Base-by-base conservation (phyloP, 2,797 vertebrate species). In the Hybognathus amarus region DNA sequence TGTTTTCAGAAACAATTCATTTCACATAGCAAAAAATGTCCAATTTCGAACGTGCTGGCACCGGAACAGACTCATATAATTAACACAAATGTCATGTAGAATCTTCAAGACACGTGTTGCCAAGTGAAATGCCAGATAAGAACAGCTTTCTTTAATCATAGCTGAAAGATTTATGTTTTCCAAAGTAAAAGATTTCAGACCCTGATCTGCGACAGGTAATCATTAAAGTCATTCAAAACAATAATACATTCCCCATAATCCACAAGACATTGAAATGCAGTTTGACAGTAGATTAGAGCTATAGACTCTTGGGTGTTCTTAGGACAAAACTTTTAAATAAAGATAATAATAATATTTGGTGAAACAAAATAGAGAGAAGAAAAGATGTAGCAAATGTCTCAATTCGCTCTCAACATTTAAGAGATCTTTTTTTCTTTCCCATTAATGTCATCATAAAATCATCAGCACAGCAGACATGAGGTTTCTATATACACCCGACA, bases 101-200 rank as follows among this genome's bases (percentile, higher is more conserved):
- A 50, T 75, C 77, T 81, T 68, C 77, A 54, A 86, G n/a, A 52
- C 84, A 79, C 74, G 86, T 84, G 76, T 61, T 85, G 75, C 64
- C 18, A 30, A 1, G 38, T 56, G 15, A 83, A 75, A 69, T 67
- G 40, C 54, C 73, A 78, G n/a, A 20, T 45, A 45, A 64, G 50
- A 42, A 6, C 10, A 15, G 59, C 27, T 33, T 27, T 33, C 70
- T 50, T 73, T 33, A 71, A 71, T 30, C 20, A 52, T 7, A 52
- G 45, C 27, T 73, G 45, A 73, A 61, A 15, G 45, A 70, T 24
- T 67, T 33, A 27, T 18, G 20, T 33, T 9, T 56, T 18, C 30
- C 27, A 82, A 75, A 83, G 17, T 68, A 17, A 56, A 56, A 68
- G 20, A 69, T 64, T 52, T 77, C 20, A 52, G 45, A 73, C 27